phyloP scores from a whole-genome alignment of 2,888 invertebrate species.

The Aphidius colemani region DNA sequence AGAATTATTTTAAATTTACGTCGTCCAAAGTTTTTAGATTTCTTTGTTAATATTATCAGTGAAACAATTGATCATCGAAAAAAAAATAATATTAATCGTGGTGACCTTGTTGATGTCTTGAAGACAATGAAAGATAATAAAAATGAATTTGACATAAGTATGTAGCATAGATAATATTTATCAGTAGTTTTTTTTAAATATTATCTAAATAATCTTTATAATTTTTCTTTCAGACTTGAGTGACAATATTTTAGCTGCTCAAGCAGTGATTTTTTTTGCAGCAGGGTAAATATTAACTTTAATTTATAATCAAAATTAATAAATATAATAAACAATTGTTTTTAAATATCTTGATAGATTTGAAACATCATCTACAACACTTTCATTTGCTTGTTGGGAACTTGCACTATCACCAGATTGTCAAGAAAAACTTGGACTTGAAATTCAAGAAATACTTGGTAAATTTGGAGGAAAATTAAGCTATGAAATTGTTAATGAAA shows the following conservation, averaged over 20 bases:
- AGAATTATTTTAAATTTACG: slow-evolving; percentile 19
- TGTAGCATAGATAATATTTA: not conserved
- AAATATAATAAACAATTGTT: slow-evolving; percentile 51
- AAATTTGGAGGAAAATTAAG: slow-evolving; percentile 47
- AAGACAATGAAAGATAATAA: slow-evolving; percentile 43
- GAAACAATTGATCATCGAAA: slow-evolving; percentile 55
- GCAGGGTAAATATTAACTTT: slow-evolving; percentile 46
- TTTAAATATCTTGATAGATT: slow-evolving; percentile 37
- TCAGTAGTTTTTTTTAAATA: not conserved
- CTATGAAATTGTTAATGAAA: slow-evolving; percentile 52
- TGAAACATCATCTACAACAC: slow-evolving; percentile 59
- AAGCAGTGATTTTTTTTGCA: slow-evolving; percentile 58
- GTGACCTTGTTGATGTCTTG: slow-evolving; percentile 61
- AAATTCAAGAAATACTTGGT: slow-evolving; percentile 46
- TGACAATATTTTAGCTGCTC: slow-evolving; percentile 52
- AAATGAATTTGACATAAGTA: slow-evolving; percentile 19
- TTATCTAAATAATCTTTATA: slow-evolving; percentile 6
- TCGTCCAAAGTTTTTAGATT: slow-evolving; percentile 40
- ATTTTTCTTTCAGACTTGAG: slow-evolving; percentile 44
- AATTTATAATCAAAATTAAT: too few relatives aligned
- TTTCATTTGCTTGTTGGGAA: slow-evolving; percentile 56
- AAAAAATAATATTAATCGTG: slow-evolving; percentile 52
- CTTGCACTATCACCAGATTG: slow-evolving; percentile 56
- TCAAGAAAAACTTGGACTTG: slow-evolving; percentile 55
- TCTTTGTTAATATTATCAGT: slow-evolving; percentile 48